Conservation (phyloP, 2,888 invertebrate species). For the Ochropleura plecta region DNA sequence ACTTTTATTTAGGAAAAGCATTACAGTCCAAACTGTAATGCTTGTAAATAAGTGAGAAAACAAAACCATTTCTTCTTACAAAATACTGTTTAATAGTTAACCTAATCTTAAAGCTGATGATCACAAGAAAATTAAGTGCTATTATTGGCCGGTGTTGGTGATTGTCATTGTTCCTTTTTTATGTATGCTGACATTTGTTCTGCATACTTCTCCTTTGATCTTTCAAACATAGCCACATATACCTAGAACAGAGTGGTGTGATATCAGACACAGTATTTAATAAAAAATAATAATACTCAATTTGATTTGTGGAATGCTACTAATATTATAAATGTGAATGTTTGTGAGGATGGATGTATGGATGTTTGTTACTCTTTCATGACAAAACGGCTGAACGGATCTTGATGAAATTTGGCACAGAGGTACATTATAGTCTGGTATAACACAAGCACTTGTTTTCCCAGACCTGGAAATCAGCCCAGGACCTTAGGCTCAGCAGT, state of each 20-base stretch:
- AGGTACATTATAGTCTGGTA: no score
- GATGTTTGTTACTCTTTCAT: no score
- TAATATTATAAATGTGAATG: no score
- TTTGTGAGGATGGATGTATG: no score
- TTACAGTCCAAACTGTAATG: no score
- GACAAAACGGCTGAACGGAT: no score
- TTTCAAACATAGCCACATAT: conserved; percentile 93
- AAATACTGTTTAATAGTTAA: conserved; percentile 72
- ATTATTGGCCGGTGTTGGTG: conserved; percentile 54
- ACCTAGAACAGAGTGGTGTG: conserved; percentile 87
- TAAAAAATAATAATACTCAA: background rate
- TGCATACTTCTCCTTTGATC: conserved; percentile 94
- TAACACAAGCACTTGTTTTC: no score
- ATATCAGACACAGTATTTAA: background rate
- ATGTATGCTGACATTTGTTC: conserved; percentile 93
- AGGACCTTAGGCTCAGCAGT: no score
- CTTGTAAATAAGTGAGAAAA: background rate
- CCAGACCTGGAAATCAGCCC: no score
- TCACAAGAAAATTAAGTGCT: conserved; percentile 81
- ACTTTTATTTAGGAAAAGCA: no score
- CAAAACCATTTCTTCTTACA: conserved; percentile 48
- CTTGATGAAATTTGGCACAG: no score
- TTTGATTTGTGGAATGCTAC: no score
- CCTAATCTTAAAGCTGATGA: conserved; percentile 86
- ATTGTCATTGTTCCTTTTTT: conserved; percentile 87